Percentiles rank a stretch among this genome's conserved stretches.
Evolutionary conservation across 2,888 invertebrate species (phyloP).

Genomic region (Galerucella pusilla): DNA sequence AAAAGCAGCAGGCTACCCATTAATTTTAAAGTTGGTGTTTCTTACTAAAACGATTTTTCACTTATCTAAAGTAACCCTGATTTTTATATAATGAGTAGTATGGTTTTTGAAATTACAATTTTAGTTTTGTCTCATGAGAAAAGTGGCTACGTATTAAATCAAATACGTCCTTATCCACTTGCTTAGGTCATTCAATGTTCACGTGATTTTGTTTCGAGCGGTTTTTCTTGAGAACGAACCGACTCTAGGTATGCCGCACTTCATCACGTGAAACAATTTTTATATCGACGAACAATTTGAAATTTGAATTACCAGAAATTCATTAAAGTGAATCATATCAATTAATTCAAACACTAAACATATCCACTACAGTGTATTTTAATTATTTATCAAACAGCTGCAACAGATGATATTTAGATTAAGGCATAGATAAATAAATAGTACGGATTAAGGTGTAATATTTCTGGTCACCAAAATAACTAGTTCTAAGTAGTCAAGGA

Average conservation of each 20-base stretch:
- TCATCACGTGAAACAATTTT: conserved; percentile 2
- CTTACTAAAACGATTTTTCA: conserved; percentile 13
- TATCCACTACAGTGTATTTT: neutral
- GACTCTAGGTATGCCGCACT: neutral
- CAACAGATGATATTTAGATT: neutral
- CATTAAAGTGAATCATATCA: neutral
- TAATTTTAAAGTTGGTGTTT: neutral
- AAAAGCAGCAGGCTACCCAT: neutral
- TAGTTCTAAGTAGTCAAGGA: too few relatives aligned
- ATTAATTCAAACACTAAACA: neutral
- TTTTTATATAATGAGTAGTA: neutral
- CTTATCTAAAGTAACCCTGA: neutral
- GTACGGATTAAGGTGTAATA: too few relatives aligned
- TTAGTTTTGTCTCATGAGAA: neutral
- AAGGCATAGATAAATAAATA: too few relatives aligned
- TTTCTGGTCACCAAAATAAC: too few relatives aligned
- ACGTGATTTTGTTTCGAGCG: too few relatives aligned
- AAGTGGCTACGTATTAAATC: neutral
- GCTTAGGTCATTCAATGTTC: too few relatives aligned
- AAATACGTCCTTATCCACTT: neutral
- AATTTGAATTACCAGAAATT: neutral
- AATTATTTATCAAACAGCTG: neutral
- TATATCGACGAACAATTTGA: neutral
- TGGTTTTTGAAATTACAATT: neutral
- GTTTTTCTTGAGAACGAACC: too few relatives aligned